Evolutionary conservation across 2,113 vertebrate genomes (phyloP).

Genomic region (Cochlearius cochlearius): DNA sequence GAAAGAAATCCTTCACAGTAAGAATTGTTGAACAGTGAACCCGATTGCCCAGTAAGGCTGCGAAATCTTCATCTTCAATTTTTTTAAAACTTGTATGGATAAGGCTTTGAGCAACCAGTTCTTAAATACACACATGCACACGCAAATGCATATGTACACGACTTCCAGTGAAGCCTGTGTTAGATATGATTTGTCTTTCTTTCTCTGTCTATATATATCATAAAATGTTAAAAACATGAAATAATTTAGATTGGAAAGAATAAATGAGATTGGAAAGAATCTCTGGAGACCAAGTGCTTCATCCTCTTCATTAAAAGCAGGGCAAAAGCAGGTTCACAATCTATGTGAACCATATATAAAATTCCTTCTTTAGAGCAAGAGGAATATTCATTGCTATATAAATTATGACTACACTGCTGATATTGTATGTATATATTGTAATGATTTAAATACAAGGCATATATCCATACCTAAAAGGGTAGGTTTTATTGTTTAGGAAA

Average conservation of each 20-base stretch:
- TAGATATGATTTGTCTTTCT: not conserved
- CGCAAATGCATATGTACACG: not conserved
- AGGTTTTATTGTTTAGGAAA: not conserved
- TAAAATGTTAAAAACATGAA: not conserved
- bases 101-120: not conserved
- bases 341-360: not conserved
- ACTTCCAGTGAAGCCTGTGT: not conserved
- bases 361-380: not conserved
- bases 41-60: not conserved
- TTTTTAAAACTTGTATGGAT: not conserved
- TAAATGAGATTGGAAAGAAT: not conserved
- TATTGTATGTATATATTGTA: not conserved
- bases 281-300: not conserved
- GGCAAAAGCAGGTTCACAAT: not conserved
- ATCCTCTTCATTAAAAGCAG: not conserved
- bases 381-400: not conserved
- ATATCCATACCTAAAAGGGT: not conserved
- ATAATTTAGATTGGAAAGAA: not conserved
- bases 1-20: not conserved
- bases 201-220: accelerated
- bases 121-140: not conserved
- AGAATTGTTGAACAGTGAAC: not conserved
- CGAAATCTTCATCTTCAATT: not conserved
- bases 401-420: not conserved
- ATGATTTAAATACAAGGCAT: not conserved